Conservation (phyloP, 1,140 invertebrate species). For the Drosophila prosaltans region DNA sequence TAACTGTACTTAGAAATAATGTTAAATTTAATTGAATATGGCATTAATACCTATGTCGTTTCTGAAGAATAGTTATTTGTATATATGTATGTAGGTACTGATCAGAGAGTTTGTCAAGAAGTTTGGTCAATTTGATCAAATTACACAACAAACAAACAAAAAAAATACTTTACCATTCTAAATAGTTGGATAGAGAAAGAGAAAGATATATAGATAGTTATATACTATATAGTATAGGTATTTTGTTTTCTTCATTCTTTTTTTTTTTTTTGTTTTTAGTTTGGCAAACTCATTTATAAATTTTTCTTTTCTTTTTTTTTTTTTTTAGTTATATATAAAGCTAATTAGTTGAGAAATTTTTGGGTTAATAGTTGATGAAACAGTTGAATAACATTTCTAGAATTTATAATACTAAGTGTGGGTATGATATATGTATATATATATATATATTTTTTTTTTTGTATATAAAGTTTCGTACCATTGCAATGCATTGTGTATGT, state of each 20-base stretch:
- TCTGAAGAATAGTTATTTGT: neutral
- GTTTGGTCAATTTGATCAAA: neutral
- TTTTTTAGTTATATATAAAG: neutral
- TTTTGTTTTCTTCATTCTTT: neutral
- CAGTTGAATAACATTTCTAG: neutral
- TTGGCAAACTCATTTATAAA: neutral
- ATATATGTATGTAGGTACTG: neutral
- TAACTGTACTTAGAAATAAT: neutral
- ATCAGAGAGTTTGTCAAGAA: neutral
- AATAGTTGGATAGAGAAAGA: neutral
- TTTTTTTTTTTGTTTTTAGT: no score
- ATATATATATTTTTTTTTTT: neutral
- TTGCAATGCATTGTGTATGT: neutral
- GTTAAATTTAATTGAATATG: neutral
- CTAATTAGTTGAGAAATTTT: conserved; percentile 3
- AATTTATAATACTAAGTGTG: conserved; percentile 4
- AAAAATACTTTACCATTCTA: neutral
- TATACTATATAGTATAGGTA: neutral
- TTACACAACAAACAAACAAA: neutral
- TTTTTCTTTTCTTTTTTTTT: neutral
- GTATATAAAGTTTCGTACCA: no score
- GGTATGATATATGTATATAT: conserved; percentile 2
- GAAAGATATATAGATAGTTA: no score
- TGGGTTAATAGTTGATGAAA: neutral
- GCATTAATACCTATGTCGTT: no score